Evolutionary conservation across 2,888 invertebrate species (phyloP).

Genomic region (Drosophila eohydei): DNA sequence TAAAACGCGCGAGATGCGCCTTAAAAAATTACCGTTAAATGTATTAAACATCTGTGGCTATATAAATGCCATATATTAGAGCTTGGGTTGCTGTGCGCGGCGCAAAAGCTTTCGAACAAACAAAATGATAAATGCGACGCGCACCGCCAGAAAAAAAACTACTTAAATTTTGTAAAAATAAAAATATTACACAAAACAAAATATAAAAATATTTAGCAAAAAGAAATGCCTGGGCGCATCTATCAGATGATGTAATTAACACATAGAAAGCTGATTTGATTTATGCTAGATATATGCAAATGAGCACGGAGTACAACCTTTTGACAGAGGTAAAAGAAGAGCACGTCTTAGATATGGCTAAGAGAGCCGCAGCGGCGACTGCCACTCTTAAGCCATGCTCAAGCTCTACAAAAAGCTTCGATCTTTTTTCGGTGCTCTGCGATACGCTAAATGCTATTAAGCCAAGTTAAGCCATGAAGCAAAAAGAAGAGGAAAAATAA

Average conservation of each 20-base stretch:
- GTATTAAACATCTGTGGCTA: neutral
- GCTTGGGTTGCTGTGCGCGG: slow-evolving; percentile 10
- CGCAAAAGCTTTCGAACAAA: slow-evolving; percentile 53
- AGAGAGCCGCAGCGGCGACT: slow-evolving; percentile 1
- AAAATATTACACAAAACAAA: slow-evolving; percentile 13
- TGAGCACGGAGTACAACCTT: slow-evolving; percentile 43
- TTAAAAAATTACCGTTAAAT: slow-evolving; percentile 49
- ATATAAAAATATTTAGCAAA: slow-evolving; percentile 8
- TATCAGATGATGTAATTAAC: slow-evolving; percentile 76
- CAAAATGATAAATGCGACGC: slow-evolving; percentile 39
- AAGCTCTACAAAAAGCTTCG: slow-evolving; percentile 39
- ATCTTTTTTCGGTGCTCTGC: slow-evolving; percentile 37
- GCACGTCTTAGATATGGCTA: neutral
- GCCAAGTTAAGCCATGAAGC: slow-evolving; percentile 78
- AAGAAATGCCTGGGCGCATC: slow-evolving; percentile 40
- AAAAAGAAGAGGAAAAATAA: slow-evolving; percentile 39
- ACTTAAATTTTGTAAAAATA: slow-evolving; percentile 40
- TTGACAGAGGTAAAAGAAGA: slow-evolving; percentile 35
- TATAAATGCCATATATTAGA: slow-evolving; percentile 10
- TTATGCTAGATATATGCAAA: slow-evolving; percentile 67
- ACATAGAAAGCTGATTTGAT: slow-evolving; percentile 71
- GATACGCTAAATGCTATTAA: slow-evolving; percentile 66
- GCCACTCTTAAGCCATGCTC: slow-evolving; percentile 33
- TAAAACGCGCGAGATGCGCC: slow-evolving; percentile 17
- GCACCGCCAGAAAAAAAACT: slow-evolving; percentile 35